These are phyloP conservation scores for Chelon labrosus DNA, from an alignment of 2,797 vertebrate species.

Conservation along the genomic window DNA sequence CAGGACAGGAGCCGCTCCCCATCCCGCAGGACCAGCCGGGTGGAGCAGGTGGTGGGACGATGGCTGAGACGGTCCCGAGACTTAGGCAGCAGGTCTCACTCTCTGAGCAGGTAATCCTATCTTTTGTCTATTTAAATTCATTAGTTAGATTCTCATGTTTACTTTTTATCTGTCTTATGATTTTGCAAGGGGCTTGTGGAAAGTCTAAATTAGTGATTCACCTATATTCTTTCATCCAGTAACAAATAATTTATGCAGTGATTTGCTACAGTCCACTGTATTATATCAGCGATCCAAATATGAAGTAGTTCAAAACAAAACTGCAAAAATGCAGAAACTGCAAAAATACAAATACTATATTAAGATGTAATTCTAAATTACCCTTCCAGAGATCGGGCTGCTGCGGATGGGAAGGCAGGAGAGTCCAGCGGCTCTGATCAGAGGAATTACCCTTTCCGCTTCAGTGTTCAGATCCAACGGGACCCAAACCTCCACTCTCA, in stretches of 20 bases:
- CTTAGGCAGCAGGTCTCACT: conserved; percentile 88
- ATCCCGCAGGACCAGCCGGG: conserved; percentile 90
- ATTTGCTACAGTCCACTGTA: too few relatives aligned
- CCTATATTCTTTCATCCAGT: too few relatives aligned
- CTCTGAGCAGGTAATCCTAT: conserved; percentile 60
- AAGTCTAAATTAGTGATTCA: too few relatives aligned
- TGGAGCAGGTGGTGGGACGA: conserved; percentile 97
- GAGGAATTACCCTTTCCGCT: conserved; percentile 82
- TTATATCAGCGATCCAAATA: background rate
- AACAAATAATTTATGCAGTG: too few relatives aligned
- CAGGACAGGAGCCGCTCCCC: conserved; percentile 91
- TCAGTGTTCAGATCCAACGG: conserved; percentile 88
- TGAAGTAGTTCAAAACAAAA: background rate
- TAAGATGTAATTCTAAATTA: conserved; percentile 11
- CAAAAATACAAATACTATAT: background rate
- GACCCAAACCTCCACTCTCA: conserved; percentile 88
- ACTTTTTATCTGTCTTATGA: too few relatives aligned
- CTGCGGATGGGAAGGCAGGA: conserved; percentile 78
- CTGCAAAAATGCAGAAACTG: background rate
- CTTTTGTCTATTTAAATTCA: background rate
- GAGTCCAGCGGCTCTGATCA: conserved; percentile 78
- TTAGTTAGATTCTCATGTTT: background rate
- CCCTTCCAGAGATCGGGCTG: conserved; percentile 81
- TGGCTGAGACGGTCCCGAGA: conserved; percentile 95
- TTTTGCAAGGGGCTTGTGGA: too few relatives aligned